Percentiles rank a stretch among this genome's conserved stretches.
These are phyloP conservation scores for Chionomys nivalis DNA, from an alignment of 2,113 vertebrate genomes.

Conservation along the genomic window DNA sequence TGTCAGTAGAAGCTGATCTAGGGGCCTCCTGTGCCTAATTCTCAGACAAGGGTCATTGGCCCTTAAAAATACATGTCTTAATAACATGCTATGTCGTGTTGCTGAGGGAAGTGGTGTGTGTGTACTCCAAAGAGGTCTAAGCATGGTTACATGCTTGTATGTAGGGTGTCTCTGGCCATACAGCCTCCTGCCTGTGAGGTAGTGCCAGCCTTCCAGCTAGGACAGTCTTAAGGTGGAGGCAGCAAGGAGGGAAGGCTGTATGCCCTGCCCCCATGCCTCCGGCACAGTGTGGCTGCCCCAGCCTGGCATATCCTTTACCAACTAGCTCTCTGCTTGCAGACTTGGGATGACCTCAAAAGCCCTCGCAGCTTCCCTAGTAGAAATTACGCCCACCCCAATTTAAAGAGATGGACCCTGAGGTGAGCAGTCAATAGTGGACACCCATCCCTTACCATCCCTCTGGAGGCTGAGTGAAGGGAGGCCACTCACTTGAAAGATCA, in stretches of 20 bases:
- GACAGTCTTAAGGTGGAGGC: neutral
- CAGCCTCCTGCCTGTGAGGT: neutral
- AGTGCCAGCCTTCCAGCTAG: neutral
- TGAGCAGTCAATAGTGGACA: neutral
- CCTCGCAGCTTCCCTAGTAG: neutral
- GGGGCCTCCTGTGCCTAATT: neutral
- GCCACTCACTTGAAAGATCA: neutral
- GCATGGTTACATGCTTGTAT: neutral
- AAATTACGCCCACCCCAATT: neutral
- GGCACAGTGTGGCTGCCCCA: neutral
- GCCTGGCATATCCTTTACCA: neutral
- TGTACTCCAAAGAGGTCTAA: neutral
- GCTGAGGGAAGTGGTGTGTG: neutral
- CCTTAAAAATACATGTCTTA: neutral
- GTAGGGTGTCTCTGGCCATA: neutral
- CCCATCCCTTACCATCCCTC: neutral
- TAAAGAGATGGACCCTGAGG: neutral
- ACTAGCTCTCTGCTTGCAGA: neutral
- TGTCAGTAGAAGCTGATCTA: neutral
- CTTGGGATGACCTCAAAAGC: neutral
- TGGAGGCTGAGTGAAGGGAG: neutral
- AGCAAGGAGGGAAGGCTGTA: neutral
- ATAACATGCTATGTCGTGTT: neutral
- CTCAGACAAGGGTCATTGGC: neutral
- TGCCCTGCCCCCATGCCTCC: fast-evolving